Conservation (phyloP, 2,797 vertebrate genomes). For the Cetoscarus ocellatus region DNA sequence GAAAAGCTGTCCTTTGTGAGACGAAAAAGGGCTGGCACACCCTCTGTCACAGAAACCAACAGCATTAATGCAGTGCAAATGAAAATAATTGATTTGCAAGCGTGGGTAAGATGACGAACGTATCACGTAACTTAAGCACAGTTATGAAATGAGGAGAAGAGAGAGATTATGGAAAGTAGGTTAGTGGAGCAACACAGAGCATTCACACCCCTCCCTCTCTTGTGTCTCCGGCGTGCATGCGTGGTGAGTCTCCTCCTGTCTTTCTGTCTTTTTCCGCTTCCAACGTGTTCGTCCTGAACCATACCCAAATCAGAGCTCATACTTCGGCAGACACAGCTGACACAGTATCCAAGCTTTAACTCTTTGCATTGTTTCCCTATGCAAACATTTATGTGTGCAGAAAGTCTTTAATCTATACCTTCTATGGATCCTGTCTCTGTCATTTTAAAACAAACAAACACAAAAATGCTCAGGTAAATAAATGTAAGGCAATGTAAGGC, state of each 20-base stretch:
- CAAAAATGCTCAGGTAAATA: background rate
- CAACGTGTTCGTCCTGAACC: constrained; percentile 32
- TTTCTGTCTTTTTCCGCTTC: constrained; percentile 39
- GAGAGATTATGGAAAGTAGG: constrained; percentile 85
- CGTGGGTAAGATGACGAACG: constrained; percentile 58
- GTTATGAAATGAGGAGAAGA: constrained; percentile 84
- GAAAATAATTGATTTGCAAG: constrained; percentile 65
- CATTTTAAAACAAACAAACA: constrained; percentile 5
- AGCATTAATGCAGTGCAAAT: constrained; percentile 48
- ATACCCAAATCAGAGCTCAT: constrained; percentile 4
- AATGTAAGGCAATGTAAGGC: constrained; percentile 11
- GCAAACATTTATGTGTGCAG: background rate
- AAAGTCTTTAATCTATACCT: constrained; percentile 11
- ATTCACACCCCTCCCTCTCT: constrained; percentile 69
- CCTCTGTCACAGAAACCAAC: constrained; percentile 14
- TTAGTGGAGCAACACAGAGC: constrained; percentile 83
- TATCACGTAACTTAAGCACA: constrained; percentile 79
- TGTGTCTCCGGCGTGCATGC: constrained; percentile 51
- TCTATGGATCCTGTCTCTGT: background rate
- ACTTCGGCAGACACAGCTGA: constrained; percentile 18
- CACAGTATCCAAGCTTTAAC: background rate
- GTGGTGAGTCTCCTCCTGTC: constrained; percentile 31
- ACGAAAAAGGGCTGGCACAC: constrained; percentile 11
- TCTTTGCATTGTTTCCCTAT: constrained; percentile 14
- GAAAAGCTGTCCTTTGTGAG: background rate